Evolutionary conservation across 92 coral and sea anemone species (phyloP).

Genomic region (Actinostola sp.): DNA sequence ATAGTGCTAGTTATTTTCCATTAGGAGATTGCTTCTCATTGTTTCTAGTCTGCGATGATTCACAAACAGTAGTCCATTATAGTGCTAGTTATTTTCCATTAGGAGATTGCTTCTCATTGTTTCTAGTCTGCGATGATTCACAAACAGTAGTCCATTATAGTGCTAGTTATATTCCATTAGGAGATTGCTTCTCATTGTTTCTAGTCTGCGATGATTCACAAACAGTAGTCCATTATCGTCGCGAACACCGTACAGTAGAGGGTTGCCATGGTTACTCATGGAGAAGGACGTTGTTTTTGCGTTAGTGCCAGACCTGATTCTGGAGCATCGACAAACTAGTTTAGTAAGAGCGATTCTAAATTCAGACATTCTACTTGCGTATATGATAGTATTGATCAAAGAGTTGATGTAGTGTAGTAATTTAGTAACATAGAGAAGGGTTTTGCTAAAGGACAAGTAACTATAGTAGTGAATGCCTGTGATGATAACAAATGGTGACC

Average conservation of each 20-base stretch:
- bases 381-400: conserved; percentile 36
- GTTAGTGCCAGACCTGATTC: background rate
- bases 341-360: conserved; percentile 30
- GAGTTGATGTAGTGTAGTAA: conserved; percentile 43
- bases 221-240: conserved; percentile 12
- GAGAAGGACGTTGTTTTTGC: conserved; percentile 18
- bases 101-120: background rate
- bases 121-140: background rate
- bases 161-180: background rate
- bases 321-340: conserved; percentile 15
- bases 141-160: background rate
- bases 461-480: conserved; percentile 42
- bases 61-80: background rate
- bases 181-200: background rate
- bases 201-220: background rate
- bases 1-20: too few species aligned
- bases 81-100: background rate
- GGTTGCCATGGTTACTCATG: conserved; percentile 17
- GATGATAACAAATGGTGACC: conserved; percentile 42
- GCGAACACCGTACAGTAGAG: background rate
- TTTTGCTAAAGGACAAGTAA: conserved; percentile 2
- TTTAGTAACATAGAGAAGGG: conserved; percentile 13
- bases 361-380: conserved; percentile 47
- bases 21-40: too few species aligned
- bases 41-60: too few species aligned